Percentiles rank a stretch among this genome's conserved stretches.
Evolutionary conservation across 1,140 invertebrate species (phyloP).

Genomic region (Formica selysi): DNA sequence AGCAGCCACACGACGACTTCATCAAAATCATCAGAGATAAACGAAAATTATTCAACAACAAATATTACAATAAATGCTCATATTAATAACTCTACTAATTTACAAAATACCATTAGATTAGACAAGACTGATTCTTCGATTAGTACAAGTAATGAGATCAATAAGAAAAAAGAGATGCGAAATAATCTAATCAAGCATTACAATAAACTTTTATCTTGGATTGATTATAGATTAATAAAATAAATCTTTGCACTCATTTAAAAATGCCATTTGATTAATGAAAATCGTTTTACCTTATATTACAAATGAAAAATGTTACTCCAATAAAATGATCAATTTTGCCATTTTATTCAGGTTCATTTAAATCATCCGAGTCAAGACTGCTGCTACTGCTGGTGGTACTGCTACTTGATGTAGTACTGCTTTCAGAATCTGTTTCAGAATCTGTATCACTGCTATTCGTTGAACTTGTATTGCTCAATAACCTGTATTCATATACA

Average conservation of each 20-base stretch:
- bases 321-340: background rate
- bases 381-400: conserved; percentile 67
- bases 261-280: conserved; percentile 21
- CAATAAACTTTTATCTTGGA: conserved; percentile 80
- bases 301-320: conserved; percentile 12
- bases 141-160: background rate
- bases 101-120: background rate
- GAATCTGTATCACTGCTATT: conserved; percentile 74
- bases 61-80: conserved; percentile 1
- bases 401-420: conserved; percentile 61
- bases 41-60: background rate
- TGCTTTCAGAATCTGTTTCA: conserved; percentile 67
- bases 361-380: conserved; percentile 72
- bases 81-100: conserved; percentile 9
- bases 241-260: conserved; percentile 55
- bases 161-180: conserved; percentile 65
- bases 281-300: background rate
- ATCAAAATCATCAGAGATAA: background rate
- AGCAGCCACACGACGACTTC: background rate
- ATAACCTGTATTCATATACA: conserved; percentile 58
- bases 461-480: conserved; percentile 69
- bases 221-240: conserved; percentile 78
- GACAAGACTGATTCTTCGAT: background rate
- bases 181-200: conserved; percentile 80
- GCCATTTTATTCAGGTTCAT: conserved; percentile 50